Percentiles rank a stretch among this genome's conserved stretches.
phyloP scores from a whole-genome alignment of 2,888 invertebrate species.

The Tanytarsus gracilentus region DNA sequence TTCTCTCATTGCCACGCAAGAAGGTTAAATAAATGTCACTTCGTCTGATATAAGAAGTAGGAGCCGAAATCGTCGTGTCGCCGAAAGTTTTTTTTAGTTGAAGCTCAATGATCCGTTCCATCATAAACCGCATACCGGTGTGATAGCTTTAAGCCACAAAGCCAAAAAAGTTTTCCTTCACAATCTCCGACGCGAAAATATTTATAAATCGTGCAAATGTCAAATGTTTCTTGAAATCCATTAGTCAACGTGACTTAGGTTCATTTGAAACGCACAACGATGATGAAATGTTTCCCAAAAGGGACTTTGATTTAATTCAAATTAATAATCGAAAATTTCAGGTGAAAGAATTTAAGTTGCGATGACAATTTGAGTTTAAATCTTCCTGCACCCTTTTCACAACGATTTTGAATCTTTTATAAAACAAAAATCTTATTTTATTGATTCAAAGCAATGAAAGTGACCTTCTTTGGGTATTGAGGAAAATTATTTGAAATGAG shows the following conservation, averaged over 20 bases:
- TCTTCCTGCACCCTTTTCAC: too few species aligned
- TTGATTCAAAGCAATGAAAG: not conserved
- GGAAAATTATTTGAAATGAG: too few species aligned
- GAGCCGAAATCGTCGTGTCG: not conserved
- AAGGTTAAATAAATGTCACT: slow-evolving; percentile 27
- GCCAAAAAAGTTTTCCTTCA: not conserved
- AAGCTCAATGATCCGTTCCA: not conserved
- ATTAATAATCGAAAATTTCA: too few species aligned
- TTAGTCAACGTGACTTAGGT: not conserved
- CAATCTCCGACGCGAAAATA: not conserved
- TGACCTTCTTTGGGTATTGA: not conserved
- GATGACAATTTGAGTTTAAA: too few species aligned
- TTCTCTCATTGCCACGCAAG: not conserved
- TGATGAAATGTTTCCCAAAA: not conserved
- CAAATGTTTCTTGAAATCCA: slow-evolving; percentile 4
- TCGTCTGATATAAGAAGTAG: not conserved
- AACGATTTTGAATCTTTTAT: too few species aligned
- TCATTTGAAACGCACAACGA: not conserved
- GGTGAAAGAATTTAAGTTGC: too few species aligned
- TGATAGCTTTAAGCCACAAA: too few species aligned
- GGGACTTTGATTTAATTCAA: not conserved
- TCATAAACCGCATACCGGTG: not conserved
- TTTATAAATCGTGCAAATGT: slow-evolving; percentile 10
- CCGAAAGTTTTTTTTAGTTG: not conserved
- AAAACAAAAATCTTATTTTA: too few species aligned